Evolutionary conservation across 2,888 invertebrate genomes (phyloP).

Genomic region (Acanthosepion pharaonis): DNA sequence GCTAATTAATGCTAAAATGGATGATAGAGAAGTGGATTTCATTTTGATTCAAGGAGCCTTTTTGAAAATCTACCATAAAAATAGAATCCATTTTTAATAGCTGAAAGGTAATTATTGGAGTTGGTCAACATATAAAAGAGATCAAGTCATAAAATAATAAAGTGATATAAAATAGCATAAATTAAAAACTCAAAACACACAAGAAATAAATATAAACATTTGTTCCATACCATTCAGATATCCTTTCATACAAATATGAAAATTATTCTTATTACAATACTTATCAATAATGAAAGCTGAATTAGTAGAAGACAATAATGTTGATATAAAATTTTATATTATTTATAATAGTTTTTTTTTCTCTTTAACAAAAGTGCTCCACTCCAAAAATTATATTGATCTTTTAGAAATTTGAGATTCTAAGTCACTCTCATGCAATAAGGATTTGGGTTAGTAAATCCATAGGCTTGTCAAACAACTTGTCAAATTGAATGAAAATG

Average conservation of each 20-base stretch:
- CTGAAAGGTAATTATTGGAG: too few species aligned
- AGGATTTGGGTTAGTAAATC: background rate
- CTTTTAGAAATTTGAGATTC: constrained; percentile 18
- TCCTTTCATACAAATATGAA: background rate
- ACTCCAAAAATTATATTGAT: background rate
- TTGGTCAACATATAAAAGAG: too few species aligned
- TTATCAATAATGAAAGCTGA: background rate
- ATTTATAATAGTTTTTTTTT: background rate
- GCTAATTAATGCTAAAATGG: too few species aligned
- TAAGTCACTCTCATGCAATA: background rate
- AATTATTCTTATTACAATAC: background rate
- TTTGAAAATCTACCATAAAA: too few species aligned
- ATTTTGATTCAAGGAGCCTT: too few species aligned
- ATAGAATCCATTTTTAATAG: too few species aligned
- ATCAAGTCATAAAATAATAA: too few species aligned
- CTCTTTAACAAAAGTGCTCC: background rate
- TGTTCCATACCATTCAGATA: too few species aligned
- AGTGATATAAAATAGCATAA: too few species aligned
- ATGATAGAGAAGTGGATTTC: too few species aligned
- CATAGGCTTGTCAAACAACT: background rate
- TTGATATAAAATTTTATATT: background rate
- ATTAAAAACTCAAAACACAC: too few species aligned
- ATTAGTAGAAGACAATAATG: background rate
- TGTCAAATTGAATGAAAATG: background rate
- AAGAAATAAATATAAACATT: background rate